Percentiles rank a stretch among this genome's conserved stretches.
phyloP scores from a whole-genome alignment of 2,797 vertebrate species.

The Ctenochaetus hawaiiensis region DNA sequence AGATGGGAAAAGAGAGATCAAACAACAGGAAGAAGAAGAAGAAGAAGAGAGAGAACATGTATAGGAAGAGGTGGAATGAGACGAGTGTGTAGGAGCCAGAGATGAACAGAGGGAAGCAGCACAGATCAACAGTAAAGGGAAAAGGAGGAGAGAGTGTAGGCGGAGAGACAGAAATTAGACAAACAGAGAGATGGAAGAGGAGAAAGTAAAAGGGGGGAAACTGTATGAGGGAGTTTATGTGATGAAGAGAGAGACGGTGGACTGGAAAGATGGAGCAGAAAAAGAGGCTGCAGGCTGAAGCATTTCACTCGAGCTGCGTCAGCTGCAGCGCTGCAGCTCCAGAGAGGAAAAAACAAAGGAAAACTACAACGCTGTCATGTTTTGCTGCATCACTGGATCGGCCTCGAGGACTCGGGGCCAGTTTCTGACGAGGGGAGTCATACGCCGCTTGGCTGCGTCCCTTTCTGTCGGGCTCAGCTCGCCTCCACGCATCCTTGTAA shows the following conservation, averaged over 20 bases:
- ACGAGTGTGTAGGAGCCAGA: conserved; percentile 36
- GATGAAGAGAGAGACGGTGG: no score
- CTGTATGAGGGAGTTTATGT: no score
- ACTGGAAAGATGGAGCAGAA: no score
- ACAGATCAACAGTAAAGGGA: conserved; percentile 24
- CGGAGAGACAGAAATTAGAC: no score
- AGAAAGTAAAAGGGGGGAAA: no score
- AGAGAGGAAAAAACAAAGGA: not conserved
- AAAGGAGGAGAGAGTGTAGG: no score
- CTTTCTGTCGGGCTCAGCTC: conserved; percentile 57
- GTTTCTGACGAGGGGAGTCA: conserved; percentile 62
- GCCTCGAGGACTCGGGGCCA: conserved; percentile 64
- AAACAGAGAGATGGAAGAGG: no score
- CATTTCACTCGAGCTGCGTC: conserved; percentile 32
- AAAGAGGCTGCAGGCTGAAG: conserved; percentile 51
- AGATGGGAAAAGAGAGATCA: conserved; percentile 42
- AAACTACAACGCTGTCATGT: conserved; percentile 66
- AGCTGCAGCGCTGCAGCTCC: conserved; percentile 38
- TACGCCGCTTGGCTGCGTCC: conserved; percentile 66
- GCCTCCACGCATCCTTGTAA: conserved; percentile 68
- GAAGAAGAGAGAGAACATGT: conserved; percentile 34
- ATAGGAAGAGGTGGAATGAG: conserved; percentile 51
- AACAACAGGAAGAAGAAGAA: conserved; percentile 14
- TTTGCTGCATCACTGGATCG: conserved; percentile 71
- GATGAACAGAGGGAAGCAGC: not conserved